phyloP scores from a whole-genome alignment of 2,797 vertebrate species.

The Pampus argenteus region DNA sequence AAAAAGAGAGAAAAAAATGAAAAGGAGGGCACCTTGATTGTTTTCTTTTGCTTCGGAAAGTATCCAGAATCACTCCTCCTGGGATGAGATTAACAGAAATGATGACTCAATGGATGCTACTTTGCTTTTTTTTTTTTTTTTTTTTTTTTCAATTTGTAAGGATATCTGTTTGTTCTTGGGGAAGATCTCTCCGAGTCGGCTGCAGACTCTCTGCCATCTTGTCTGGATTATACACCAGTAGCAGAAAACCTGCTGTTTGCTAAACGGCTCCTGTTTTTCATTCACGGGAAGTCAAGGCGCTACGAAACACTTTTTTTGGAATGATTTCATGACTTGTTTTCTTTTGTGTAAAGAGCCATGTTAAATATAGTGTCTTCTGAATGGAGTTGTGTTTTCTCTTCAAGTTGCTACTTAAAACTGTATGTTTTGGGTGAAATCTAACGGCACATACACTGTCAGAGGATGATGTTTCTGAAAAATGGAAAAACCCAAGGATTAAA shows the following conservation, averaged over 20 bases:
- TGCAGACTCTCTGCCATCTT: constrained; percentile 70
- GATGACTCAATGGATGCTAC: constrained; percentile 67
- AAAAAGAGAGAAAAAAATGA: constrained; percentile 12
- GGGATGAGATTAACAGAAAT: constrained; percentile 60
- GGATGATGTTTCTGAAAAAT: constrained; percentile 79
- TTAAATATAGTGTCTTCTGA: constrained; percentile 86
- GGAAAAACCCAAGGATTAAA: constrained; percentile 66
- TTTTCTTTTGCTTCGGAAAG: constrained; percentile 66
- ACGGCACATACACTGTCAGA: constrained; percentile 81
- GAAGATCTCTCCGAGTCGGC: constrained; percentile 60
- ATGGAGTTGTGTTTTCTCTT: constrained; percentile 86
- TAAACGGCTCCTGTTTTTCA: constrained; percentile 69
- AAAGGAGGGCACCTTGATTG: constrained; percentile 52
- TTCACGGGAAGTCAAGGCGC: constrained; percentile 59
- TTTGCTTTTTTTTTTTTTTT: constrained; percentile 41
- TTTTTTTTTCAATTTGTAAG: constrained; percentile 26
- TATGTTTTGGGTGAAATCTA: constrained; percentile 81
- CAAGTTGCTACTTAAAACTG: constrained; percentile 74
- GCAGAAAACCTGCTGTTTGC: constrained; percentile 69
- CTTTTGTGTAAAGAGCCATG: constrained; percentile 89
- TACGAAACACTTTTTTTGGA: constrained; percentile 59
- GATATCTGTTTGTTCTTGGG: constrained; percentile 59
- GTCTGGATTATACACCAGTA: constrained; percentile 78
- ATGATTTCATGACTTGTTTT: constrained; percentile 79
- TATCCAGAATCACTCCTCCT: constrained; percentile 41